These are phyloP conservation scores for Tenualosa thibaudeaui DNA, from an alignment of 2,797 vertebrate genomes.

Conservation along the genomic window DNA sequence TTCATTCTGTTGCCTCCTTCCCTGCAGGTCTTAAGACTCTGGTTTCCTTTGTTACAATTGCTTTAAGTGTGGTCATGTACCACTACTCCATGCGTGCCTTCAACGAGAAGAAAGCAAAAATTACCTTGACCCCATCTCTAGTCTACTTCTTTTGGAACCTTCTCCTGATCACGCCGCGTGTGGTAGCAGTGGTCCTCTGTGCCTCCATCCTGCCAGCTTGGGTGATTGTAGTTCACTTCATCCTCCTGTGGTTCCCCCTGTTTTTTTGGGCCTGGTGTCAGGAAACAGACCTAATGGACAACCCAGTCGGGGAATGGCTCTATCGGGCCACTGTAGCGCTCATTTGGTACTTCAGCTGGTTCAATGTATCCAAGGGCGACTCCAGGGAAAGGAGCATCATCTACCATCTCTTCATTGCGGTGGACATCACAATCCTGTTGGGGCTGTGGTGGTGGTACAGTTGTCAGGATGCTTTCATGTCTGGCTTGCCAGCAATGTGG, in stretches of 20 bases:
- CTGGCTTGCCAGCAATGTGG: slow-evolving; percentile 29
- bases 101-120: slow-evolving; percentile 64
- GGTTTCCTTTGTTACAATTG: slow-evolving; percentile 70
- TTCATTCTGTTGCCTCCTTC: neutral
- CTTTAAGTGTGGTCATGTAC: slow-evolving; percentile 79
- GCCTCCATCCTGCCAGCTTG: slow-evolving; percentile 71
- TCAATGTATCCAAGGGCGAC: slow-evolving; percentile 71
- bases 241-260: slow-evolving; percentile 76
- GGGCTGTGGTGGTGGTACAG: slow-evolving; percentile 62
- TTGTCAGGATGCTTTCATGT: neutral
- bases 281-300: slow-evolving; percentile 80
- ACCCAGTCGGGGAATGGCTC: slow-evolving; percentile 68
- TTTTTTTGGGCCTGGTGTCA: slow-evolving; percentile 74
- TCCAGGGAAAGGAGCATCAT: slow-evolving; percentile 65
- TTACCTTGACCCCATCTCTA: slow-evolving; percentile 57
- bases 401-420: slow-evolving; percentile 75
- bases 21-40: slow-evolving; percentile 77
- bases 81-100: slow-evolving; percentile 83
- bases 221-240: slow-evolving; percentile 76
- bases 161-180: slow-evolving; percentile 77
- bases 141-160: slow-evolving; percentile 88
- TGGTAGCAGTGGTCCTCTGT: slow-evolving; percentile 78
- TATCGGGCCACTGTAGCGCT: slow-evolving; percentile 78
- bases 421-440: slow-evolving; percentile 73
- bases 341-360: slow-evolving; percentile 92